phyloP scores from a whole-genome alignment of 2,888 invertebrate genomes.

The Odontocolon sp. region DNA sequence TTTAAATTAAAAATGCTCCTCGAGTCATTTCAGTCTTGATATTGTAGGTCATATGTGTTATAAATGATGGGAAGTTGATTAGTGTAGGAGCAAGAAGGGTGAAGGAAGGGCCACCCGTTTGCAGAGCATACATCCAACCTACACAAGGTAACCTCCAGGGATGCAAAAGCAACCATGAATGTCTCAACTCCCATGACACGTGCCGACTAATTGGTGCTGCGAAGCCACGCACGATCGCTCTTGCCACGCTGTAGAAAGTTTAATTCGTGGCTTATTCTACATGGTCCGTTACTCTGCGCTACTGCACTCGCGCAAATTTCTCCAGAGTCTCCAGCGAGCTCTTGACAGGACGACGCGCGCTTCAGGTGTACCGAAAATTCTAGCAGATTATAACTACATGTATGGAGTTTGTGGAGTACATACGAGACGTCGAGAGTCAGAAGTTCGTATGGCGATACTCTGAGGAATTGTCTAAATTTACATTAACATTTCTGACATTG shows the following conservation, averaged over 20 bases:
- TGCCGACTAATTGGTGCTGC: constrained; percentile 71
- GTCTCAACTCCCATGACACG: constrained; percentile 68
- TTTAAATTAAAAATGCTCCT: too few species aligned
- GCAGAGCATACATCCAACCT: constrained; percentile 53
- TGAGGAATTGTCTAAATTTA: constrained; percentile 31
- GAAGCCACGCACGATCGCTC: constrained; percentile 35
- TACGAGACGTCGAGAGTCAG: neutral
- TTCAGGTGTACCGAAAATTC: constrained; percentile 18
- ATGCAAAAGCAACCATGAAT: constrained; percentile 70
- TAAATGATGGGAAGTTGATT: constrained; percentile 67
- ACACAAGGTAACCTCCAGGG: constrained; percentile 60
- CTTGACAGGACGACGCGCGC: constrained; percentile 26
- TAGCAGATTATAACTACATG: neutral
- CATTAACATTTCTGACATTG: constrained; percentile 3
- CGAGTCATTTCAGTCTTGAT: too few species aligned
- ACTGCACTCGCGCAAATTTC: constrained; percentile 45
- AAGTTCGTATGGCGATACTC: constrained; percentile 15
- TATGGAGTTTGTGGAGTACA: neutral
- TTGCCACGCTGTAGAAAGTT: constrained; percentile 39
- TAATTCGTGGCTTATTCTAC: constrained; percentile 44
- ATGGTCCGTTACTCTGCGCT: neutral
- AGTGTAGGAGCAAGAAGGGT: neutral
- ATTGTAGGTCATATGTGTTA: constrained; percentile 58
- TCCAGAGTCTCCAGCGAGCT: constrained; percentile 26
- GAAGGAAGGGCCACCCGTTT: constrained; percentile 61